A percentile compares a stretch with the other conserved stretches of the same genome.
Conservation (phyloP, 2,113 vertebrate species). For the Suncus etruscus region DNA sequence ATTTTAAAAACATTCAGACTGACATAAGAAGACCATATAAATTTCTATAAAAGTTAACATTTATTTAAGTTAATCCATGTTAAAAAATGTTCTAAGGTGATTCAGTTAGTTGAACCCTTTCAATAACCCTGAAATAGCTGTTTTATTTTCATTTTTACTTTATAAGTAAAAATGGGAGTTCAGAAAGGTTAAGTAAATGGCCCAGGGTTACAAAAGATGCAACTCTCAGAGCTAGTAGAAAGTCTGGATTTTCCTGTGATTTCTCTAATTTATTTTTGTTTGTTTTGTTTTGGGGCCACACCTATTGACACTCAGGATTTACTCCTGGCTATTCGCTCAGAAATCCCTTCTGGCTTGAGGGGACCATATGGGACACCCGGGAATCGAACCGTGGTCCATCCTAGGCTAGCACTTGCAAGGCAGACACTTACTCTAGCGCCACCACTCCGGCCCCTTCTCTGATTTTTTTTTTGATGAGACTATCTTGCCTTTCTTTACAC, state of each 20-base stretch:
- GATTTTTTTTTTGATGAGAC: not conserved
- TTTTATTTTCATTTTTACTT: not conserved
- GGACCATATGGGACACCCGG: no score
- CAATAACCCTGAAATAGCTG: not conserved
- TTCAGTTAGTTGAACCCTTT: constrained; percentile 12
- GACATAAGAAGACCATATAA: not conserved
- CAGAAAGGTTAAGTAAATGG: not conserved
- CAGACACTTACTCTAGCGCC: no score
- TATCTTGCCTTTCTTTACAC: constrained; percentile 10
- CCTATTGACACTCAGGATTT: no score
- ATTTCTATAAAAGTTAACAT: constrained; percentile 25
- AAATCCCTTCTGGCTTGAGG: no score
- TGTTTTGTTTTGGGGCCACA: no score
- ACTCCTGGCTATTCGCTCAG: no score
- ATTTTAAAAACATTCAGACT: constrained; percentile 12
- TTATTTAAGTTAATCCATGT: not conserved
- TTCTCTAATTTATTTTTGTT: not conserved
- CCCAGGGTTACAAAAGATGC: constrained; percentile 1
- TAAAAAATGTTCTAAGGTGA: not conserved
- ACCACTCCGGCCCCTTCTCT: no score
- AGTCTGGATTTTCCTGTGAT: constrained; percentile 1
- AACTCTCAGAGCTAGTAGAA: not conserved
- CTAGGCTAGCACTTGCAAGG: no score
- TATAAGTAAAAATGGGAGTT: constrained; percentile 18
- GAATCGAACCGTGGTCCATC: no score